Percentiles rank a stretch among this genome's conserved stretches.
Conservation (phyloP, 2,888 invertebrate genomes). For the Drosophila basisetae region DNA sequence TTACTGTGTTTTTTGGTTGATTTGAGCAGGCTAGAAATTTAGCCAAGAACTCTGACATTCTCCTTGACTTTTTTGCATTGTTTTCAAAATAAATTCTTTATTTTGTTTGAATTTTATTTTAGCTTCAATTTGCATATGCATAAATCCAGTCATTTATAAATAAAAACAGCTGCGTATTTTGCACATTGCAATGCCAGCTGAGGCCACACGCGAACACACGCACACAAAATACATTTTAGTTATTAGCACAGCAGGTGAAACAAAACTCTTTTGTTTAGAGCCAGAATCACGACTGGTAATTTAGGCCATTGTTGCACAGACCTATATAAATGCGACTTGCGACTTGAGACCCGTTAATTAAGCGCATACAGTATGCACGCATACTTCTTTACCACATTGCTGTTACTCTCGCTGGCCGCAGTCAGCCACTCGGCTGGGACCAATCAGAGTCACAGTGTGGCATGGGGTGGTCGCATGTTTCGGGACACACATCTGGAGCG, state of each 20-base stretch:
- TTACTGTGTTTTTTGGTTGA: slow-evolving; percentile 20
- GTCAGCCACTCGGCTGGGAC: slow-evolving; percentile 14
- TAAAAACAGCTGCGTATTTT: slow-evolving; percentile 17
- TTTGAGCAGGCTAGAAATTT: slow-evolving; percentile 28
- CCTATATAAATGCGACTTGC: slow-evolving; percentile 35
- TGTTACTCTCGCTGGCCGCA: slow-evolving; percentile 27
- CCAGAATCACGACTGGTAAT: background rate
- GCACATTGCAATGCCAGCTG: slow-evolving; percentile 18
- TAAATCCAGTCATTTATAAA: slow-evolving; percentile 1
- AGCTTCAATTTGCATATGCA: slow-evolving; percentile 17
- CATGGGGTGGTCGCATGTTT: slow-evolving; percentile 64
- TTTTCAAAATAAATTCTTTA: slow-evolving; percentile 4
- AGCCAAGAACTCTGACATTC: slow-evolving; percentile 40
- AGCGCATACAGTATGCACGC: slow-evolving; percentile 50
- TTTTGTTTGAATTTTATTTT: slow-evolving; percentile 7
- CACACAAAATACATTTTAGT: background rate
- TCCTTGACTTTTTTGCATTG: slow-evolving; percentile 41
- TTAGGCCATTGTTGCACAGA: slow-evolving; percentile 18
- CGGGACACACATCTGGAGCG: slow-evolving; percentile 62
- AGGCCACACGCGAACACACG: background rate
- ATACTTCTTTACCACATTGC: slow-evolving; percentile 25
- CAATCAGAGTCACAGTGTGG: slow-evolving; percentile 62
- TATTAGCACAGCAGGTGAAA: slow-evolving; percentile 15
- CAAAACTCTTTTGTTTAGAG: slow-evolving; percentile 9
- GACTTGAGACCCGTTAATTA: slow-evolving; percentile 8